These are phyloP conservation scores for Pachypanchax playfairii DNA, from an alignment of 2,113 vertebrate genomes.

Conservation along the genomic window DNA sequence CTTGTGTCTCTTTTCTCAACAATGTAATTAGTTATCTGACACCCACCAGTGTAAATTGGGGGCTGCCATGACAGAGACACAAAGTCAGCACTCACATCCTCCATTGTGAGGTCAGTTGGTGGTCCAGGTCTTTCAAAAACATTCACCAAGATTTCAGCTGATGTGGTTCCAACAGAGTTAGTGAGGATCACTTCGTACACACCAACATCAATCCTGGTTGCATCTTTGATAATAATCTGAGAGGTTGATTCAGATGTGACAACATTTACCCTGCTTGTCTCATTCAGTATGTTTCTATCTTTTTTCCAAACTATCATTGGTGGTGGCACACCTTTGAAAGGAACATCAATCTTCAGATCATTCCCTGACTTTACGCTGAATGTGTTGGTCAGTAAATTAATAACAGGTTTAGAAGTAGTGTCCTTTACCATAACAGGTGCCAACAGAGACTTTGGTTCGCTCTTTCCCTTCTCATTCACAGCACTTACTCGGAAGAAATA, in stretches of 20 bases:
- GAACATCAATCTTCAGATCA: conserved; percentile 95
- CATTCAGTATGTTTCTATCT: conserved; percentile 88
- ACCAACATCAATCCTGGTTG: conserved; percentile 88
- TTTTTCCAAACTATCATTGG: conserved; percentile 90
- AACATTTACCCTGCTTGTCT: conserved; percentile 93
- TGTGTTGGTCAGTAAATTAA: conserved; percentile 89
- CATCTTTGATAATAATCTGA: conserved; percentile 89
- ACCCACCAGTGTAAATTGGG: conserved; percentile 93
- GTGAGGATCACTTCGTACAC: conserved; percentile 88
- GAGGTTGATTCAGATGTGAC: conserved; percentile 86
- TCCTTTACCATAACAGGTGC: conserved; percentile 89
- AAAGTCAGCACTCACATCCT: conserved; percentile 92
- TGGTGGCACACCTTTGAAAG: conserved; percentile 88
- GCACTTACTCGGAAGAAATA: conserved; percentile 92
- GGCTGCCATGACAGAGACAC: conserved; percentile 91
- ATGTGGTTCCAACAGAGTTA: conserved; percentile 85
- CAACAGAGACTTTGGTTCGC: conserved; percentile 90
- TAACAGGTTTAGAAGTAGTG: conserved; percentile 86
- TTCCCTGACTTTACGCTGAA: conserved; percentile 92
- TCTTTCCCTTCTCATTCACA: conserved; percentile 95
- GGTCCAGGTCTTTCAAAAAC: conserved; percentile 94
- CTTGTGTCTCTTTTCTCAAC: conserved; percentile 95
- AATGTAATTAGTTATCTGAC: conserved; percentile 94
- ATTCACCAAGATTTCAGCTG: conserved; percentile 85
- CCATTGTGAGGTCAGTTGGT: conserved; percentile 85